Base-by-base conservation (phyloP, 1,140 invertebrate species). In the Aphaenogaster rudis region DNA sequence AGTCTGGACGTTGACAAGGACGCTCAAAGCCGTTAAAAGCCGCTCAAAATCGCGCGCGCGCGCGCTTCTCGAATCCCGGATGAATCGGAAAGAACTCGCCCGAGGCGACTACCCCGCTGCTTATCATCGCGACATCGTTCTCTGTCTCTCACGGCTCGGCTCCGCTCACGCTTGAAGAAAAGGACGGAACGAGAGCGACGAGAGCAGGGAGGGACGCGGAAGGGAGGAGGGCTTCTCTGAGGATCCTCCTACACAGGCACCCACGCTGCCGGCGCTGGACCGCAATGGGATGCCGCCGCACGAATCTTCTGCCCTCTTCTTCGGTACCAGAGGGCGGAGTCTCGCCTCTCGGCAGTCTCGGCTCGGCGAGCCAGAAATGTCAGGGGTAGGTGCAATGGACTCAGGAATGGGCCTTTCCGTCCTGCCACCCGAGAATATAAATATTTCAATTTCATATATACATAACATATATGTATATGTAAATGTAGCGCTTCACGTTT, bases 111-210 rank as follows among this genome's bases (percentile, higher is more conserved):
- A 93, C 86, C 90, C 89, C 82, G 86, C 66, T 69, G 82, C 93
- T 94, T 94, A 95, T 95, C 94, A 95, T 93, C 94, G 92, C 87
- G 86, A 88, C 94, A 93, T 94, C 92, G 92, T 92, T 94, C 92
- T 92, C 90, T 87, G 36, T 69, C 79, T 50, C n/a, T 13, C 54
- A 87, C 50, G 39, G 61, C 64, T 80, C 74, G 67, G 33, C 59
- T 82, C 78, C 79, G 78, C 59, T 66, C 17, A 36, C 33, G 71
- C 54, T 50, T 50, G 72, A 21, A 69, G 21, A 77, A 54, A 57
- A 76, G 48, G 86, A 85, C 33, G 74, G 78, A 63, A 74, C 79
- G 86, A n/a, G 52, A 78, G 28, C 48, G 50, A 6, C 33, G 21
- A 21, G 21, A 21, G 42, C 67, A 84, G 81, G 85, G 81, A 86